Percentiles rank a stretch among this genome's conserved stretches.
Evolutionary conservation across 2,888 invertebrate genomes (phyloP).

Genomic region (Troglohyphantes excavatus): DNA sequence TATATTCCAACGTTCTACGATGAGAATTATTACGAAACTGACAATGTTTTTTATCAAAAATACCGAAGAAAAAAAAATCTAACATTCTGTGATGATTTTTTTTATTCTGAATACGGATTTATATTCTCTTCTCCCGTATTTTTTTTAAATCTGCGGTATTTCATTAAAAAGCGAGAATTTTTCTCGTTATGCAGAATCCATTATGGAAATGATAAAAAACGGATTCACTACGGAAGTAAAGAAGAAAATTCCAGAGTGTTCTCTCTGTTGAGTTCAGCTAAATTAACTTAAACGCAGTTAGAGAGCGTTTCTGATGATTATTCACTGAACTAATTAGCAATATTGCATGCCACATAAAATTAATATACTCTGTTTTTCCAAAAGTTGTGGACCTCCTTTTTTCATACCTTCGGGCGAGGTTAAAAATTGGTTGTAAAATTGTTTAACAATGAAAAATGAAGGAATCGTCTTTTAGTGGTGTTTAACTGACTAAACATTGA

Average conservation of each 20-base stretch:
- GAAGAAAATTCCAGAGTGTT: constrained; percentile 17
- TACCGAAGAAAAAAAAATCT: background rate
- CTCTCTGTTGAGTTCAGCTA: constrained; percentile 29
- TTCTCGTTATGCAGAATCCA: constrained; percentile 50
- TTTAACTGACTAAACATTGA: background rate
- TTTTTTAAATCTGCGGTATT: constrained; percentile 37
- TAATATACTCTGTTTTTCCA: constrained; percentile 40
- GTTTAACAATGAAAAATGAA: constrained; percentile 46
- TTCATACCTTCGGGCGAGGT: constrained; percentile 37
- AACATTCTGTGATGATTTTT: background rate
- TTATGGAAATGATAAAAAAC: constrained; percentile 37
- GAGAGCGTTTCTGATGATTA: constrained; percentile 55
- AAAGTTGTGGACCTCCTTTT: constrained; percentile 1
- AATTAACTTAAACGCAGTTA: constrained; percentile 59
- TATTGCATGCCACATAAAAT: constrained; percentile 63
- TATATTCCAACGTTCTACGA: background rate
- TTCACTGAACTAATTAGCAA: constrained; percentile 67
- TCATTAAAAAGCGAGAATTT: constrained; percentile 56
- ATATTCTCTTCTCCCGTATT: constrained; percentile 12
- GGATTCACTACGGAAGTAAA: constrained; percentile 10
- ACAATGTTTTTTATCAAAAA: background rate
- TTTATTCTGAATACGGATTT: constrained; percentile 10
- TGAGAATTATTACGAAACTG: background rate
- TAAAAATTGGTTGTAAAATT: constrained; percentile 57
- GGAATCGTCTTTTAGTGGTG: background rate